phyloP scores from a whole-genome alignment of 2,888 invertebrate genomes.

The Dendrolimus houi region DNA sequence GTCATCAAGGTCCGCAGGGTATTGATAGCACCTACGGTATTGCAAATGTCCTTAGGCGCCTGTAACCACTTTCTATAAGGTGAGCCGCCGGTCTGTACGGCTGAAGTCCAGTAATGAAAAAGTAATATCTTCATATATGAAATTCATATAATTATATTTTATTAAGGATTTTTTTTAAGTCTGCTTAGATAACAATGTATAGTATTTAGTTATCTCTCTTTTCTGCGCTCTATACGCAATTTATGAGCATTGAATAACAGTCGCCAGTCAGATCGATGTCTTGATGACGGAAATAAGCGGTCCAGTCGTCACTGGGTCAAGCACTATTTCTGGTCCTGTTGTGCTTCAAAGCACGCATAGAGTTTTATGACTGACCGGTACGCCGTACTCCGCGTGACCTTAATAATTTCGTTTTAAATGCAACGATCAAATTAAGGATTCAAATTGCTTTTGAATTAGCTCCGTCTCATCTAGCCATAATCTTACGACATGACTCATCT shows the following conservation, averaged over 20 bases:
- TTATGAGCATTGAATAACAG: slow-evolving; percentile 6
- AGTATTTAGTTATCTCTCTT: too few species aligned
- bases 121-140: too few species aligned
- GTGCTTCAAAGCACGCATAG: slow-evolving; percentile 56
- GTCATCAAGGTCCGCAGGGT: too few species aligned
- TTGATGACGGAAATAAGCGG: slow-evolving; percentile 73
- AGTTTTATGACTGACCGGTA: slow-evolving; percentile 47
- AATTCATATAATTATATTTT: too few species aligned
- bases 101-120: too few species aligned
- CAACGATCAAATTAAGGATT: slow-evolving; percentile 18
- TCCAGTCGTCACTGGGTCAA: slow-evolving; percentile 73
- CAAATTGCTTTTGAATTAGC: slow-evolving; percentile 4
- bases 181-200: too few species aligned
- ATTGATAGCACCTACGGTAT: too few species aligned
- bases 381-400: slow-evolving; percentile 29
- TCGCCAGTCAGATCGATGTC: slow-evolving; percentile 36
- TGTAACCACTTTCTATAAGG: too few species aligned
- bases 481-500: not conserved
- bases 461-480: not conserved
- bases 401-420: slow-evolving; percentile 35
- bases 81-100: too few species aligned
- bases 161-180: too few species aligned
- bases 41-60: too few species aligned
- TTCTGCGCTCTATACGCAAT: too few species aligned
- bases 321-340: slow-evolving; percentile 67